Percentiles rank a stretch among this genome's conserved stretches.
Conservation (phyloP, 2,888 invertebrate genomes). For the Chaetogeoica ovagalla region DNA sequence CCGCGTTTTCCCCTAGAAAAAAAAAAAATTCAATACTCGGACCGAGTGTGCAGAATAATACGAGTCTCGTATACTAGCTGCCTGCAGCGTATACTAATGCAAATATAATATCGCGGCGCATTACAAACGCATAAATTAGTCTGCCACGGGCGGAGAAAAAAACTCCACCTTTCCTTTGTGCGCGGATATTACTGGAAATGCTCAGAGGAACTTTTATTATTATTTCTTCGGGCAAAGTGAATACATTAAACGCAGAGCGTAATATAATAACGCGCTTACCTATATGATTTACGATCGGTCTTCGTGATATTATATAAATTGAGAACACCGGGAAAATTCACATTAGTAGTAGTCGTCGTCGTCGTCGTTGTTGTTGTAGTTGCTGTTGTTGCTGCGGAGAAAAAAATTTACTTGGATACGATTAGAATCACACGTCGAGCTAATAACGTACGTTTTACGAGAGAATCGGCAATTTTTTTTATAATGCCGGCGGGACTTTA, state of each 20-base stretch:
- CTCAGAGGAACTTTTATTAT: neutral
- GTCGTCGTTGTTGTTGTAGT: no score
- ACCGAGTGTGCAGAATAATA: neutral
- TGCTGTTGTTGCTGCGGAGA: neutral
- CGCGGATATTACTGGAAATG: neutral
- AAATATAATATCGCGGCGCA: constrained; percentile 21
- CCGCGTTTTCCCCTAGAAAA: no score
- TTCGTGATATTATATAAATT: neutral
- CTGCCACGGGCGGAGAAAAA: neutral
- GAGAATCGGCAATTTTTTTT: neutral
- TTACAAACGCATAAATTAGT: constrained; percentile 37
- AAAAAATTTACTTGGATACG: constrained; percentile 9
- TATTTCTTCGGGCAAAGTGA: constrained; percentile 19
- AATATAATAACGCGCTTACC: neutral
- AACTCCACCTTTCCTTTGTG: constrained; percentile 10
- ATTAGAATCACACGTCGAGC: neutral
- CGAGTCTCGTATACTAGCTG: neutral
- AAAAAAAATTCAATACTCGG: no score
- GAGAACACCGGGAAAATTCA: constrained; percentile 28
- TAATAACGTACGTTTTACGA: neutral
- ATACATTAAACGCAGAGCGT: constrained; percentile 17
- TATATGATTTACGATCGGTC: constrained; percentile 16
- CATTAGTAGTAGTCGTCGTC: no score
- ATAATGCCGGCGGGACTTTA: no score
- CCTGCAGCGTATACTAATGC: constrained; percentile 19